These are phyloP conservation scores for Myrmecophaga tridactyla DNA, from an alignment of 2,113 vertebrate genomes.

Conservation along the genomic window DNA sequence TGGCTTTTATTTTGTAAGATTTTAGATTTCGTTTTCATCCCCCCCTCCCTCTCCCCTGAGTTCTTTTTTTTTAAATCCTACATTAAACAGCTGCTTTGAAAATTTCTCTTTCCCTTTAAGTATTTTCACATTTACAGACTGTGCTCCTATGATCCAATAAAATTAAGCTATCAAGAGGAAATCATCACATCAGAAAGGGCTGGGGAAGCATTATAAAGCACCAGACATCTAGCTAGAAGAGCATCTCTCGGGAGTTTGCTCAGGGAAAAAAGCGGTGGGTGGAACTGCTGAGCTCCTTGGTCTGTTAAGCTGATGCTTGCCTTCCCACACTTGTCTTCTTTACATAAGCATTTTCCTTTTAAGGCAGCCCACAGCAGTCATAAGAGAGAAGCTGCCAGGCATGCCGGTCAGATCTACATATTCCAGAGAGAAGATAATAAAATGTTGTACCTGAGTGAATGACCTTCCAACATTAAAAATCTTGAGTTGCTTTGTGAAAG, in stretches of 20 bases:
- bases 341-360: constrained; percentile 55
- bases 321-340: constrained; percentile 60
- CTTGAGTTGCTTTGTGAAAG: constrained; percentile 4
- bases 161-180: constrained; percentile 75
- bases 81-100: constrained; percentile 66
- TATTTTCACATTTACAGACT: constrained; percentile 67
- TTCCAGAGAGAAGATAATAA: constrained; percentile 58
- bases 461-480: constrained; percentile 26
- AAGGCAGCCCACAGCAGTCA: background rate
- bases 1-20: constrained; percentile 45
- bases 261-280: background rate
- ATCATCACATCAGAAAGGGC: constrained; percentile 41
- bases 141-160: constrained; percentile 61
- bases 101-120: constrained; percentile 65
- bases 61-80: background rate
- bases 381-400: background rate
- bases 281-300: constrained; percentile 24
- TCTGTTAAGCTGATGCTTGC: constrained; percentile 50
- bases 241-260: background rate
- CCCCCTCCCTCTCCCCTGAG: fast-evolving
- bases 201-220: constrained; percentile 48
- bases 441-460: constrained; percentile 46
- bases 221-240: background rate
- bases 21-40: background rate
- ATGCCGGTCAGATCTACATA: constrained; percentile 54